Evolutionary conservation across 1,140 invertebrate genomes (phyloP).

Genomic region (Brachionus rubens): DNA sequence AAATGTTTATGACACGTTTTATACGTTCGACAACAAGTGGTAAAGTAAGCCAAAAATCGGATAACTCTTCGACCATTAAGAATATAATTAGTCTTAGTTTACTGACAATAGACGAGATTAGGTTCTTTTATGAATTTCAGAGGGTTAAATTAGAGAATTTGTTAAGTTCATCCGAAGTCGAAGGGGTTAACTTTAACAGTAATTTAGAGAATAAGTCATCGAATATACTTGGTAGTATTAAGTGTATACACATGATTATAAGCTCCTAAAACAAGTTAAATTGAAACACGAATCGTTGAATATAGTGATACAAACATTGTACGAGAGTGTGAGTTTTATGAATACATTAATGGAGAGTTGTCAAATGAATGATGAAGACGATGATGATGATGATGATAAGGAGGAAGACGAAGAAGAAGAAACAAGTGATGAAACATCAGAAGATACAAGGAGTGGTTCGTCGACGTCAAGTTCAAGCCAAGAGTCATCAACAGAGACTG

Average conservation of each 20-base stretch:
- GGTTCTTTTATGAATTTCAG: conserved; percentile 21
- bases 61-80: not conserved
- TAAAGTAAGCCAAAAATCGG: not conserved
- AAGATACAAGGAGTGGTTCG: no score
- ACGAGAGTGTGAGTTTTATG: not conserved
- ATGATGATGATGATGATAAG: not conserved
- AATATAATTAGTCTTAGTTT: not conserved
- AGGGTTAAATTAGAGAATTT: not conserved
- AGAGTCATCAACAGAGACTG: no score
- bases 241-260: not conserved
- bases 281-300: not conserved
- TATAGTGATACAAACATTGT: not conserved
- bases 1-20: not conserved
- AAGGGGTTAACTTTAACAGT: not conserved
- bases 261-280: not conserved
- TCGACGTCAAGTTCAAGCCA: no score
- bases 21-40: not conserved
- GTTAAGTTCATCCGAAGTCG: not conserved
- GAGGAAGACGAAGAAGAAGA: no score
- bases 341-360: not conserved
- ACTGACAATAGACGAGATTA: conserved; percentile 18
- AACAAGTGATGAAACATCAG: no score
- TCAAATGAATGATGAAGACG: not conserved
- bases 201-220: not conserved
- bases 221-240: not conserved